A percentile compares a stretch with the other conserved stretches of the same genome.
Evolutionary conservation across 2,113 vertebrate species (phyloP).

Genomic region (Pituophis catenifer): DNA sequence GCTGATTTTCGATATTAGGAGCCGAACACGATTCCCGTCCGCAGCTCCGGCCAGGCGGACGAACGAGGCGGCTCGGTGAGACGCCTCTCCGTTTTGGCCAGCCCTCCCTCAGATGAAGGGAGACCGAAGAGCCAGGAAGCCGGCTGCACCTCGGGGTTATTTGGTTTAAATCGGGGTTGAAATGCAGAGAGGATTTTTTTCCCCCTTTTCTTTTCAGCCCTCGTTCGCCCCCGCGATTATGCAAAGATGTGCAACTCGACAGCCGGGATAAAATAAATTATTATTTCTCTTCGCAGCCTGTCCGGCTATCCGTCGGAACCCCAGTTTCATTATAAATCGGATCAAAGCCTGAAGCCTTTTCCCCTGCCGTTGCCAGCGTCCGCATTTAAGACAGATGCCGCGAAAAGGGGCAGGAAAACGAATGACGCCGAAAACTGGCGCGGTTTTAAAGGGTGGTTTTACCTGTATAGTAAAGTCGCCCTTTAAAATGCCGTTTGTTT

Average conservation of each 20-base stretch:
- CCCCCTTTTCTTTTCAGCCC: neutral
- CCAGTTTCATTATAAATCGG: neutral
- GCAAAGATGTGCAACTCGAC: neutral
- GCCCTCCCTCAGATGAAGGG: conserved; percentile 44
- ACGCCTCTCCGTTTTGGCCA: conserved; percentile 33
- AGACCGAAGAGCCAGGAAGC: conserved; percentile 55
- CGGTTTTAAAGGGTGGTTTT: neutral
- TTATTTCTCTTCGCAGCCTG: neutral
- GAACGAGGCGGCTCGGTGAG: conserved; percentile 55
- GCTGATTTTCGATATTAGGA: conserved; percentile 73
- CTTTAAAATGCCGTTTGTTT: neutral
- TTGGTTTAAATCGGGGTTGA: conserved; percentile 40
- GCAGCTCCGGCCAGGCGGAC: conserved; percentile 58
- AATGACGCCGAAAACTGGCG: neutral
- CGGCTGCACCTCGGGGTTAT: neutral
- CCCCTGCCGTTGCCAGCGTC: neutral
- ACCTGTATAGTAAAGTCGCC: no score
- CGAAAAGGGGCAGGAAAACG: neutral
- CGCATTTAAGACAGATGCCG: neutral
- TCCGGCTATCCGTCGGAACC: neutral
- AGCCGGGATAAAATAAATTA: neutral
- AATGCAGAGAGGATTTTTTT: conserved; percentile 12
- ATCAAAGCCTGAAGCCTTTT: neutral
- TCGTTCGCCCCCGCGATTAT: neutral
- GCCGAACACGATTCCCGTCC: conserved; percentile 74